Evolutionary conservation across 2,113 vertebrate genomes (phyloP), one percentile per base, ranked within the genome.

Genomic region (Osmerus eperlanus): DNA sequence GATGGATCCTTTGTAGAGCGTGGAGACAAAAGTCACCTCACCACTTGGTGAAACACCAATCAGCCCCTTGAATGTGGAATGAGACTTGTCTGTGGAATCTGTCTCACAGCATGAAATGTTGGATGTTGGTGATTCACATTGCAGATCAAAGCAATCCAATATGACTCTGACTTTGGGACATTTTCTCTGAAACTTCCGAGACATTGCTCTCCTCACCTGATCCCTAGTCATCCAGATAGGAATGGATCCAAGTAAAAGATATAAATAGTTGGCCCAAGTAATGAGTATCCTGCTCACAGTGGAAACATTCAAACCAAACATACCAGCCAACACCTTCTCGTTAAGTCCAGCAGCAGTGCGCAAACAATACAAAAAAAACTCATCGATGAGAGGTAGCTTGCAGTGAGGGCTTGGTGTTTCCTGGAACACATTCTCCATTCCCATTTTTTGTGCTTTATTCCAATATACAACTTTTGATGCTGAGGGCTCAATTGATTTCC

Each of bases 251-350:
- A 74, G 21, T 6, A 78, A 9, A 3, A 65, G 54, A 29, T 70
- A 74, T 15, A 74, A 25, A 25, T 71, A 75, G 52, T 61, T 79
- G 13, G 73, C 59, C 77, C 68, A 75, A 15, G 77, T 75, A 36
- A 74, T 73, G 25, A 75, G 71, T 5, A 68, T 63, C 18, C 25
- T 47, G 23, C 60, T 66, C 9, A 74, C 62, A 11, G 61, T 70
- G 18, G 67, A 61, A 16, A 70, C 25, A 29, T 61, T 76, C 12
- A 71, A 29, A 18, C 70, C 3, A 65, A 79, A 79, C 5, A 75
- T 71, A 11, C 60, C 28, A 3, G 62, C 72, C 23, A 79, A 51
- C 15, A 70, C 54, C 25, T 74, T 65, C 68, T 74, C 68, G 36
- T 70, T 60, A 47, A 74, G 62, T 7, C 72, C 77, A 36, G 56